Percentiles rank a stretch among this genome's conserved stretches.
These are phyloP conservation scores for Nyctibius bracteatus DNA, from an alignment of 2,113 vertebrate species.

Conservation along the genomic window DNA sequence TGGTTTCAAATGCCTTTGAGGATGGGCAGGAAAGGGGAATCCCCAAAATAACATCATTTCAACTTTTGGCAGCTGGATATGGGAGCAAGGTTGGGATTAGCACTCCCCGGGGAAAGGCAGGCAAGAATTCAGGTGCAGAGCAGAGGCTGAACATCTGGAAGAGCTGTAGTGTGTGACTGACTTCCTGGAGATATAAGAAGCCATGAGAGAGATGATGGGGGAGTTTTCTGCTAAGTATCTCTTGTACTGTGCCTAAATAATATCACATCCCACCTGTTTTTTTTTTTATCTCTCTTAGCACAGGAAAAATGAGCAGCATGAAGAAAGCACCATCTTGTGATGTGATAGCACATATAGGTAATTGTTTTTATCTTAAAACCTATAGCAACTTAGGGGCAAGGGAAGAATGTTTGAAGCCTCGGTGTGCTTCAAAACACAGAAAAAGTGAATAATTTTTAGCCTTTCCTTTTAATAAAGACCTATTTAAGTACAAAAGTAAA, in stretches of 20 bases:
- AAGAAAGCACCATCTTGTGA: neutral
- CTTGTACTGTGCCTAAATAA: neutral
- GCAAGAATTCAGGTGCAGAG: neutral
- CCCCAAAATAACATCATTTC: neutral
- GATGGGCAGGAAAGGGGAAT: neutral
- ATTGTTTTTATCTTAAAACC: neutral
- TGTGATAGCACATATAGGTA: neutral
- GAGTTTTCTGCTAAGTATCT: neutral
- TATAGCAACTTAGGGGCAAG: neutral
- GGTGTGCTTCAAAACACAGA: neutral
- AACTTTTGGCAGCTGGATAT: neutral
- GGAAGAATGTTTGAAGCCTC: neutral
- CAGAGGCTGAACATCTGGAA: neutral
- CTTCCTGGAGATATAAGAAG: neutral
- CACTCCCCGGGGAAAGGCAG: neutral
- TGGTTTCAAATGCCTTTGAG: neutral
- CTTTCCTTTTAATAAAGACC: neutral
- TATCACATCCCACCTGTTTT: neutral
- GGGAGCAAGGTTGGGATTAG: neutral
- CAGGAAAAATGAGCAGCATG: neutral
- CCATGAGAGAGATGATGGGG: neutral
- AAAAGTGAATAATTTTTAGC: neutral
- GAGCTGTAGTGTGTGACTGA: neutral
- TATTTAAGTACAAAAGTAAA: neutral
- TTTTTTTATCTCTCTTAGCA: neutral